Base-by-base conservation (phyloP, 2,113 vertebrate species). In the Hydrolagus affinis region DNA sequence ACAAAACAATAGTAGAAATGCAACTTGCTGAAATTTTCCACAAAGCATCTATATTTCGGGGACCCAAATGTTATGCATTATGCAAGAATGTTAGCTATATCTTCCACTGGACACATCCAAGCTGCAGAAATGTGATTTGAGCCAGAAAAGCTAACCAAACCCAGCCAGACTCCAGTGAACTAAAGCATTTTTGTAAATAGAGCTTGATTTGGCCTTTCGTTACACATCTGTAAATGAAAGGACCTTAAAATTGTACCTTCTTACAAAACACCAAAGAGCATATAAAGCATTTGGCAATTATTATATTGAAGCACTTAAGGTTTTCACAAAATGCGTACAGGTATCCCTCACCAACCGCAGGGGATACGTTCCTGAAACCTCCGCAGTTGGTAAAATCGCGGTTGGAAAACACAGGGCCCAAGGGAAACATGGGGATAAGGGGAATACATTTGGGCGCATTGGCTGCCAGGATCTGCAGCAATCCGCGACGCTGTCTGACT, bases 111-210 rank as follows among this genome's bases (percentile, higher is more conserved):
- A 78, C 60, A 23, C 21, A 77, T 44, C 21, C 44, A 44, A 44
- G 59, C 23, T 80, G 59, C n/a, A 80, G 57, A 80, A 14, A 28
- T 80, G 59, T 11, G 59, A 80, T 62, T 80, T 23, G 59, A 64
- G 62, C 25, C 28, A 23, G 57, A 80, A 80, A 62, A 80, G 23
- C 76, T 62, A 60, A 80, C 17, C n/a, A 44, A 0, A 80, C 23
- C 28, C 76, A 62, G 60, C 76, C 25, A 7, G 76, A 62, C 12
- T 64, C 59, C 23, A 25, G 9, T 30, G 57, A n/a, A n/a, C 23
- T 80, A 28, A 62, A 80, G 76, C 76, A 80, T 80, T 80, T 80
- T 80, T 80, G 57, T 21, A 80, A 80, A 11, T 12, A 80, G 57
- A 80, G 62, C n/a, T 25, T 62, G 57, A 80, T 80, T 62, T 80